Base-by-base conservation (phyloP, 2,113 vertebrate species). In the Phainopepla nitens region DNA sequence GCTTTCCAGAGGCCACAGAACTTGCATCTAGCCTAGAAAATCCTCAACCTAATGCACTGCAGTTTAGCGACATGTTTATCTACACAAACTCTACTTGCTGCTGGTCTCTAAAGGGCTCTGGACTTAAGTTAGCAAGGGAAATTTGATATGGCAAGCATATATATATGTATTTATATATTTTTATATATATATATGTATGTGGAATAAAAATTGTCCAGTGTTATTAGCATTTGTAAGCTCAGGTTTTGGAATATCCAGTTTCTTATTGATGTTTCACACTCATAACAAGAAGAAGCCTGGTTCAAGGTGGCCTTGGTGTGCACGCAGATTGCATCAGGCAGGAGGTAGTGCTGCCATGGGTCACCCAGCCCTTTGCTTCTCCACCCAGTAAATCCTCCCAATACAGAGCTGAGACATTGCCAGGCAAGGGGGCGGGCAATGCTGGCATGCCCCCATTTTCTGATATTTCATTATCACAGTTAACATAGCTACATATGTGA, bases 291-390 rank as follows among this genome's bases (percentile, higher is more conserved):
- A 35, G 64, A 54, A 86, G 18, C 53, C 64, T 78, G 45, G 54
- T 39, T 58, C 2, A 1, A 24, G 41, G 47, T 33, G 65, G 49
- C 36, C 9, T 1, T 4, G 57, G 61, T 71, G 21, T 13, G 31
- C 41, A 27, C 50, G 53, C 53, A 85, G 82, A 12, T 82, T 33
- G 31, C n/a, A n/a, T 22, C 31, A 15, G 4, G 3, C 24, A 12
- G 3, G 5, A 45, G 58, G n/a, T 39, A 29, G 0, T 6, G 33
- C 49, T 75, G 49, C 61, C 0, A 0, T 23, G 24, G 65, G 33
- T 51, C 44, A 54, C 62, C 53, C 54, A 50, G 28, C 33, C 58
- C 83, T 82, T 81, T n/a, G 23, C 36, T 29, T 66, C 76, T 25
- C 27, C 29, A 10, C 21, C 50, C 8, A 2, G 36, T 42, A 53